Conservation (phyloP, 2,888 invertebrate genomes). For the Drosophila maculinotata region DNA sequence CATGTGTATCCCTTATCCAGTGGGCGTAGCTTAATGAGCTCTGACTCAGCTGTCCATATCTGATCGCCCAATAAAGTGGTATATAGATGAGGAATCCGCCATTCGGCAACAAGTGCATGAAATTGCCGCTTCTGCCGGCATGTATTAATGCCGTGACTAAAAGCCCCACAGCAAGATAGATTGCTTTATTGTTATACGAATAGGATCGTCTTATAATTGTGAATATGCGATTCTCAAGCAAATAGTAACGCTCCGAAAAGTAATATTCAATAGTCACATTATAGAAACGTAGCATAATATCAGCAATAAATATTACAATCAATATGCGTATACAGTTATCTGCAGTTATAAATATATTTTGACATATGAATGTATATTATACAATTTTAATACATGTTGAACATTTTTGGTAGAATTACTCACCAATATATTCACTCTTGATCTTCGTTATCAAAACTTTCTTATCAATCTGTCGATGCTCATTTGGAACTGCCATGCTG, state of each 20-base stretch:
- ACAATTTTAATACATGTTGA: background rate
- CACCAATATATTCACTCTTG: constrained; percentile 53
- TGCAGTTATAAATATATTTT: no score
- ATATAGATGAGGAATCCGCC: constrained; percentile 32
- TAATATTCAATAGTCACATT: no score
- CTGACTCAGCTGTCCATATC: constrained; percentile 35
- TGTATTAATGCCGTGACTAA: constrained; percentile 40
- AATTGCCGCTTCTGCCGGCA: constrained; percentile 22
- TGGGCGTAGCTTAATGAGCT: constrained; percentile 68
- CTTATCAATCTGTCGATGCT: constrained; percentile 5
- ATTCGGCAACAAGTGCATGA: constrained; percentile 39
- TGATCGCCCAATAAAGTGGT: constrained; percentile 70
- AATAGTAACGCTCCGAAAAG: constrained; percentile 77
- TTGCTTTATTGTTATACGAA: constrained; percentile 31
- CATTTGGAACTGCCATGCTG: constrained; percentile 33
- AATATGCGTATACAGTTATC: constrained; percentile 53
- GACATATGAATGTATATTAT: background rate
- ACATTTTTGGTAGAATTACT: constrained; percentile 6
- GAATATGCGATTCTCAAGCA: constrained; percentile 47
- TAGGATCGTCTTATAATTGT: constrained; percentile 57
- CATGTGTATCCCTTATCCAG: constrained; percentile 72
- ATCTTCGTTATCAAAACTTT: constrained; percentile 34
- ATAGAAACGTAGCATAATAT: constrained; percentile 55
- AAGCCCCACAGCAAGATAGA: constrained; percentile 17
- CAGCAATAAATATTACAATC: constrained; percentile 50